Percentiles rank a stretch among this genome's conserved stretches.
Conservation (phyloP, 1,140 invertebrate species). For the Colletes gigas region DNA sequence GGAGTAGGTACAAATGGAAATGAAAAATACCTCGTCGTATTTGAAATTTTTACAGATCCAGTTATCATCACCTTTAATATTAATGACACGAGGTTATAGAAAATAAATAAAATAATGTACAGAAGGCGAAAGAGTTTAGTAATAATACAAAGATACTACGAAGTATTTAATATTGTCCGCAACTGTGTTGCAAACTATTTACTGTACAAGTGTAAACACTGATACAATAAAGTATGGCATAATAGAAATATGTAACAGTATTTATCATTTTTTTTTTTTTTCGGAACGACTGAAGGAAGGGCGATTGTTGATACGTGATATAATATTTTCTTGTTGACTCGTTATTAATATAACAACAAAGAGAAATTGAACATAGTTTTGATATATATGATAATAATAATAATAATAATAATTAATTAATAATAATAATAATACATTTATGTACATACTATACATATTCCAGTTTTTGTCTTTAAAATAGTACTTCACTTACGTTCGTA, state of each 20-base stretch:
- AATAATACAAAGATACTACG: constrained; percentile 50
- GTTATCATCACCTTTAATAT: constrained; percentile 39
- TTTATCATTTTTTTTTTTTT: constrained; percentile 53
- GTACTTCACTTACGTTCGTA: constrained; percentile 46
- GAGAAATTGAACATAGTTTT: constrained; percentile 55
- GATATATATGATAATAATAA: constrained; percentile 22
- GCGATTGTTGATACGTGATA: constrained; percentile 46
- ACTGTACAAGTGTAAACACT: constrained; percentile 60
- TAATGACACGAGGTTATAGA: constrained; percentile 35
- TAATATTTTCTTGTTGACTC: constrained; percentile 51
- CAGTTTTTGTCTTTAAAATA: constrained; percentile 58
- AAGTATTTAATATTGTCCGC: constrained; percentile 43
- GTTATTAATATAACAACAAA: constrained; percentile 56
- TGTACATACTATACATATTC: constrained; percentile 65
- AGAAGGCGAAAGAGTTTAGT: constrained; percentile 41
- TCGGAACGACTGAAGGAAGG: constrained; percentile 33
- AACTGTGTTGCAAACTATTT: constrained; percentile 37
- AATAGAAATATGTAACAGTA: constrained; percentile 60
- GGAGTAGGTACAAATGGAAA: constrained; percentile 54
- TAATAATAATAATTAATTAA: background rate
- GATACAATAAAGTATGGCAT: constrained; percentile 51
- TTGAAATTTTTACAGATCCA: constrained; percentile 41
- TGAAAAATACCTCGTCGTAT: constrained; percentile 26
- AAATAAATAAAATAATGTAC: constrained; percentile 67
- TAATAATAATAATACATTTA: constrained; percentile 52